phyloP scores from a whole-genome alignment of 2,888 invertebrate species.

The Drosophila ezoana region DNA sequence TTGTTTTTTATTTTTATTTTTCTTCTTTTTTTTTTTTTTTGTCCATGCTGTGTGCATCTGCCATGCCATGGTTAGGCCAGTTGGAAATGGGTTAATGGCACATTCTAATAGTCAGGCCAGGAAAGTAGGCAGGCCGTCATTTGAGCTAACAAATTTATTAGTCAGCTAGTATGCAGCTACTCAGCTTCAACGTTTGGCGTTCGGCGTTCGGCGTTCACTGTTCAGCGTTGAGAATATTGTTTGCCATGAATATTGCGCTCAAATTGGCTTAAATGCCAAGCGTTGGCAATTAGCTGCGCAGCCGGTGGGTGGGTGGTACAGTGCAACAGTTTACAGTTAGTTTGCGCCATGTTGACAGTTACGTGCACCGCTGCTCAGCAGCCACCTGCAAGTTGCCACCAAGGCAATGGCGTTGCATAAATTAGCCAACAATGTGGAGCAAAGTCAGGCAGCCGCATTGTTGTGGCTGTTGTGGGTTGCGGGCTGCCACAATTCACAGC shows the following conservation, averaged over 20 bases:
- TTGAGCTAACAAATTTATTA: conserved; percentile 73
- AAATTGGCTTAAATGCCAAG: conserved; percentile 75
- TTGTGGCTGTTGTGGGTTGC: conserved; percentile 18
- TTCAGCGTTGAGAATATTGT: conserved; percentile 14
- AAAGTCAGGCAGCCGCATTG: conserved; percentile 50
- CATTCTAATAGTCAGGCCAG: conserved; percentile 68
- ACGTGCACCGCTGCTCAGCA: conserved; percentile 64
- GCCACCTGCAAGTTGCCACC: conserved; percentile 50
- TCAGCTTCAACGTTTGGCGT: conserved; percentile 11
- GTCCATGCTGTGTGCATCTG: conserved; percentile 53
- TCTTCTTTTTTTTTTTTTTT: conserved; percentile 19
- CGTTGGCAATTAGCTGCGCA: conserved; percentile 75
- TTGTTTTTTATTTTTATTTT: conserved; percentile 30
- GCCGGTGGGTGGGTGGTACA: conserved; percentile 62
- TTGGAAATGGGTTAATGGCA: conserved; percentile 76
- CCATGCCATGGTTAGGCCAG: conserved; percentile 29
- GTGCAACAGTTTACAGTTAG: conserved; percentile 72
- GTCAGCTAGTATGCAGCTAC: conserved; percentile 45
- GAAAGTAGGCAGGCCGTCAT: conserved; percentile 65
- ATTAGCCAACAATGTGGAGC: conserved; percentile 75
- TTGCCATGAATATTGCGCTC: conserved; percentile 55
- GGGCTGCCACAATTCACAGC: conserved; percentile 75
- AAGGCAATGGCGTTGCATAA: conserved; percentile 66
- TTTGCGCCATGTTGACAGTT: conserved; percentile 78
- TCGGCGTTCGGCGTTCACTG: not conserved